A percentile compares a stretch with the other conserved stretches of the same genome.
These are phyloP conservation scores for Siphonodentalium dalli DNA, from an alignment of 2,888 invertebrate genomes.

Conservation along the genomic window DNA sequence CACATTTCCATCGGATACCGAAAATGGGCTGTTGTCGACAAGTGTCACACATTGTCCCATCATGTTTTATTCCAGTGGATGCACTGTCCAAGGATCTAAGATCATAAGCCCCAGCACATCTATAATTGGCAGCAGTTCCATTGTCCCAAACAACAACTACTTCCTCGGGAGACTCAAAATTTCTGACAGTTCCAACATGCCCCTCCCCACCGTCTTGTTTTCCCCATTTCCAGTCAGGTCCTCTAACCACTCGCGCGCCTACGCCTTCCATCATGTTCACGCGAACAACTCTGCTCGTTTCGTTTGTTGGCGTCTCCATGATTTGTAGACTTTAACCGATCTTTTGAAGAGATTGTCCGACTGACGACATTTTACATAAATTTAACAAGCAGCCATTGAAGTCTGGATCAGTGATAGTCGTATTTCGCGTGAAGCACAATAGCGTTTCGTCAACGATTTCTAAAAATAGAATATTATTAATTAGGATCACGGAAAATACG, in stretches of 20 bases:
- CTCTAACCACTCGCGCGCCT: conserved; percentile 91
- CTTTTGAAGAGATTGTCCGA: no score
- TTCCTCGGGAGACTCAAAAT: conserved; percentile 92
- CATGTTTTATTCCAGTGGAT: conserved; percentile 93
- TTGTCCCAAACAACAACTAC: conserved; percentile 99
- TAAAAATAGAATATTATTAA: no score
- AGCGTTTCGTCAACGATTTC: no score
- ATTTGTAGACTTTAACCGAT: no score
- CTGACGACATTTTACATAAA: no score
- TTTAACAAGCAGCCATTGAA: no score
- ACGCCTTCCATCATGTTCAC: conserved; percentile 88
- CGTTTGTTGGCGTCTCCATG: conserved; percentile 51
- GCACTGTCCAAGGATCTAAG: conserved; percentile 92
- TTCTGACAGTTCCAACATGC: conserved; percentile 95
- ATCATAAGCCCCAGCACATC: conserved; percentile 73
- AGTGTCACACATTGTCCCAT: conserved; percentile 97
- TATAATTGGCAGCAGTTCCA: conserved; percentile 96
- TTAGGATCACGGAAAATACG: no score
- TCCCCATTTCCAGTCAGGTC: conserved; percentile 99
- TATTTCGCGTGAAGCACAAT: no score
- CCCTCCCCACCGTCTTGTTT: conserved; percentile 95
- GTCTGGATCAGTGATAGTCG: no score
- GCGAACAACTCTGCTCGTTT: conserved; percentile 53
- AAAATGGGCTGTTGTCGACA: conserved; percentile 91
- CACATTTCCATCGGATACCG: conserved; percentile 97